Conservation (phyloP, 2,797 vertebrate species). For the Jordanella pulchra region DNA sequence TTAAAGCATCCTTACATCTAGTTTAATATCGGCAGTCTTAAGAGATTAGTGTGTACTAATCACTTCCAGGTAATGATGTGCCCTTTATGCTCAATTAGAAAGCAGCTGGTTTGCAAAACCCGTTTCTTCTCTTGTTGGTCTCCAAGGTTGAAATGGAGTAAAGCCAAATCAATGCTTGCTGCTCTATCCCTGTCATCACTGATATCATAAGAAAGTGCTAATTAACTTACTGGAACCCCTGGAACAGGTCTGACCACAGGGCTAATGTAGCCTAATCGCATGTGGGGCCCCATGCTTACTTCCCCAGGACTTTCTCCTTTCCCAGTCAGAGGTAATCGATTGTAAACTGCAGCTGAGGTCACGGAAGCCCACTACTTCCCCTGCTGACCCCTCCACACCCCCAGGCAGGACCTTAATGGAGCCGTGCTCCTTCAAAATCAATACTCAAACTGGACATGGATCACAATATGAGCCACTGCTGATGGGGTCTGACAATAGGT, state of each 20-base stretch:
- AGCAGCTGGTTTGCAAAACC: conserved; percentile 50
- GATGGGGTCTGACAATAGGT: conserved; percentile 71
- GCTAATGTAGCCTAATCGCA: conserved; percentile 88
- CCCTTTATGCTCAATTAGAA: conserved; percentile 49
- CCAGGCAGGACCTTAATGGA: conserved; percentile 93
- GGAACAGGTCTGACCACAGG: conserved; percentile 84
- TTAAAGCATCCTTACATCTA: conserved; percentile 1
- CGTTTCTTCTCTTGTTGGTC: conserved; percentile 54
- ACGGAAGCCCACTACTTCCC: conserved; percentile 86
- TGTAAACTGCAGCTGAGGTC: conserved; percentile 91
- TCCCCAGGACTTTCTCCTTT: conserved; percentile 85
- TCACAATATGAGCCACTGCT: conserved; percentile 72
- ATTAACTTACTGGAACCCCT: conserved; percentile 88
- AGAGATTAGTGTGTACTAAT: conserved; percentile 55
- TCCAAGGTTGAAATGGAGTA: conserved; percentile 76
- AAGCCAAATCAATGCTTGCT: conserved; percentile 79
- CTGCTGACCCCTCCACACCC: conserved; percentile 86
- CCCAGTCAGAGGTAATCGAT: conserved; percentile 92
- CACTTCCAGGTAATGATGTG: conserved; percentile 69
- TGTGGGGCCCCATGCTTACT: conserved; percentile 85
- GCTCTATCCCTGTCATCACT: conserved; percentile 79
- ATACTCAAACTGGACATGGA: conserved; percentile 95
- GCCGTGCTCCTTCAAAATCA: conserved; percentile 91
- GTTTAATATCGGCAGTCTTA: conserved; percentile 47
- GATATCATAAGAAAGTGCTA: conserved; percentile 84